Evolutionary conservation across 2,797 vertebrate species (phyloP).

Genomic region (Numenius phaeopus): DNA sequence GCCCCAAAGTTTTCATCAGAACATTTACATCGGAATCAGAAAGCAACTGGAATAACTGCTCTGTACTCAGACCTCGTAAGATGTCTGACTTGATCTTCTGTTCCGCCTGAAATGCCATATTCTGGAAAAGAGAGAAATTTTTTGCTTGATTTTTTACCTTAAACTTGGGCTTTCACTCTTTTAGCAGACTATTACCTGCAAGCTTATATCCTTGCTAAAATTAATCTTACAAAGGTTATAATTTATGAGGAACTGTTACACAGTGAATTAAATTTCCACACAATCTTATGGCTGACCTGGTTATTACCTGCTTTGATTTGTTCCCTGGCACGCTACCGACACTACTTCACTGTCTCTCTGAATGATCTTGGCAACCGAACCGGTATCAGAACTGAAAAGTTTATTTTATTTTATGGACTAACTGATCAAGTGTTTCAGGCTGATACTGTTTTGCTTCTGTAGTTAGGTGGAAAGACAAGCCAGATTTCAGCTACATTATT

Average conservation of each 20-base stretch:
- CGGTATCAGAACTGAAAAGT: neutral
- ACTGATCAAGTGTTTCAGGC: neutral
- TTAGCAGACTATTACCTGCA: neutral
- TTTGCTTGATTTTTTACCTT: neutral
- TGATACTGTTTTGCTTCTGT: neutral
- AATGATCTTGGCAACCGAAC: neutral
- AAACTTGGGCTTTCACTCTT: neutral
- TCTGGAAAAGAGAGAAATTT: slow-evolving; percentile 80
- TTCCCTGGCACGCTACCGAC: neutral
- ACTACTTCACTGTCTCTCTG: neutral
- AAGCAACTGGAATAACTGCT: slow-evolving; percentile 94
- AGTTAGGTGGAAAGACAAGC: neutral
- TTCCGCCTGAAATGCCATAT: slow-evolving; percentile 99
- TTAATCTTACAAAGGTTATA: neutral
- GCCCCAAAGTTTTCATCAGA: slow-evolving; percentile 97
- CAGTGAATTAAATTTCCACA: neutral
- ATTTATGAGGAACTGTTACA: neutral
- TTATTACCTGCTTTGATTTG: neutral
- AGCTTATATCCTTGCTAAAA: neutral
- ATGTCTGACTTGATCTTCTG: slow-evolving; percentile 99
- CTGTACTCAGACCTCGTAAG: slow-evolving; percentile 92
- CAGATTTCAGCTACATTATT: neutral
- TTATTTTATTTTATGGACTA: neutral
- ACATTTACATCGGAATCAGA: slow-evolving; percentile 97
- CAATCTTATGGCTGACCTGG: neutral